Percentiles rank a stretch among this genome's conserved stretches.
phyloP scores from a whole-genome alignment of 2,113 vertebrate genomes.

The Marcusenius ussheri region DNA sequence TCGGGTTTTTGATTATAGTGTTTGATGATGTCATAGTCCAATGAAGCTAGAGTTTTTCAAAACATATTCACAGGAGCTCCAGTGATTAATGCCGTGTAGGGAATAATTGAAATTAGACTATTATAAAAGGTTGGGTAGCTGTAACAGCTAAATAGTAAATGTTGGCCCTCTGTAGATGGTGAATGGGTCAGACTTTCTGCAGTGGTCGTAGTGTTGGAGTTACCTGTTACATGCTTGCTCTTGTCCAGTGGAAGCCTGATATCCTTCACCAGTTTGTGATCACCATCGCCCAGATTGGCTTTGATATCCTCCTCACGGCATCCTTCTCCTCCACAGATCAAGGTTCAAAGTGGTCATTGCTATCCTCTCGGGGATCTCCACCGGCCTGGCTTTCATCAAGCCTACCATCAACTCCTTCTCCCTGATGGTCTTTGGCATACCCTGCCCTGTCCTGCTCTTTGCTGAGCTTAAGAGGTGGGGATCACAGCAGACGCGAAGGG shows the following conservation, averaged over 20 bases:
- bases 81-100: background rate
- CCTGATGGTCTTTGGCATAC: slow-evolving; percentile 85
- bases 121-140: background rate
- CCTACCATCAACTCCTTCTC: slow-evolving; percentile 92
- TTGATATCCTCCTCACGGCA: background rate
- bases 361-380: slow-evolving; percentile 83
- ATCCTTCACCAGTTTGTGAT: background rate
- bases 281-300: background rate
- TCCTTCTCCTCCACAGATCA: slow-evolving; percentile 56
- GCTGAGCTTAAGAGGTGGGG: slow-evolving; percentile 86
- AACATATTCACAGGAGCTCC: background rate
- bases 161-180: background rate
- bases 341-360: slow-evolving; percentile 89
- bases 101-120: background rate
- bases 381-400: slow-evolving; percentile 87
- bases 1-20: background rate
- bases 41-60: background rate
- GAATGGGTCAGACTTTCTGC: background rate
- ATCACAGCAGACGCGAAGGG: background rate
- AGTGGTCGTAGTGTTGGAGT: background rate
- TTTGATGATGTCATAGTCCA: background rate
- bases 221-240: background rate
- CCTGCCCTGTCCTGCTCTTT: slow-evolving; percentile 81
- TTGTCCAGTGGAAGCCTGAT: background rate
- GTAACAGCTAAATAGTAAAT: background rate